phyloP scores from a whole-genome alignment of 2,797 vertebrate genomes.

The Picus viridis region DNA sequence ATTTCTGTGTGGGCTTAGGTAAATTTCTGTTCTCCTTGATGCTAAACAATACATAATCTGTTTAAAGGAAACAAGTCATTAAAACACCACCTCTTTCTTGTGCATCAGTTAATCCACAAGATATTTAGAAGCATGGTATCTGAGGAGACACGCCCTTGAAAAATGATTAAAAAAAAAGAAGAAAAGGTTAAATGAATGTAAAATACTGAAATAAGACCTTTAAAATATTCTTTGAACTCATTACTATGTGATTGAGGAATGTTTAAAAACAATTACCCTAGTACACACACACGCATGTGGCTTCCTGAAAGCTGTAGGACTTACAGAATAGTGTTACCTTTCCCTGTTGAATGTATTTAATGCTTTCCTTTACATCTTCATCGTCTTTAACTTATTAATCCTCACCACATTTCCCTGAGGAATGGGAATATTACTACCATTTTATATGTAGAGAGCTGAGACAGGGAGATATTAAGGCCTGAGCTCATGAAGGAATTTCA shows the following conservation, averaged over 20 bases:
- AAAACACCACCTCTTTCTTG: conserved; percentile 14
- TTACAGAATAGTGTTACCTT: not conserved
- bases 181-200: not conserved
- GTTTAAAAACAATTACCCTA: not conserved
- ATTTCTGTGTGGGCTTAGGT: conserved; percentile 29
- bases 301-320: not conserved
- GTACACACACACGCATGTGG: not conserved
- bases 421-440: not conserved
- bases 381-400: not conserved
- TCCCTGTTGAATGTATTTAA: not conserved
- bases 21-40: conserved; percentile 21
- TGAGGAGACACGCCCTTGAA: not conserved
- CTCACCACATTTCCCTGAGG: not conserved
- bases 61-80: conserved; percentile 18
- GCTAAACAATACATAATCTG: conserved; percentile 1
- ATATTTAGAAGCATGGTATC: not conserved
- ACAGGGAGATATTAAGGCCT: not conserved
- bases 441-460: not conserved
- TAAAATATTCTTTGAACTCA: not conserved
- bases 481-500: not conserved
- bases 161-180: not conserved
- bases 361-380: not conserved
- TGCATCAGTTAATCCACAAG: not conserved
- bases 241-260: not conserved
- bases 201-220: not conserved